Conservation (phyloP, 2,113 vertebrate genomes). For the Coptodon bakossiorum region DNA sequence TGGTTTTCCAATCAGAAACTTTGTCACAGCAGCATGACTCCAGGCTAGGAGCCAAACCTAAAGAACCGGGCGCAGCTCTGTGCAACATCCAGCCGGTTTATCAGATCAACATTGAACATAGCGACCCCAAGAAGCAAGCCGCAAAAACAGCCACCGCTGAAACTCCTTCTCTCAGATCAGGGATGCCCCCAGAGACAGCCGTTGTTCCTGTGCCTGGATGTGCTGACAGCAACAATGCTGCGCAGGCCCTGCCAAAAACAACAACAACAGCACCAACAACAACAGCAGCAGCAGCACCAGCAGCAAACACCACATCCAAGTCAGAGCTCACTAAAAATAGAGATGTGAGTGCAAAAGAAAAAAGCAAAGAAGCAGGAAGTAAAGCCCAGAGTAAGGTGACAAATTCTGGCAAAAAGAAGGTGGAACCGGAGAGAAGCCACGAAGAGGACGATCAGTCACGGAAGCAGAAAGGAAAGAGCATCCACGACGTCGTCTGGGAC, state of each 20-base stretch:
- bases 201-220: conserved; percentile 6
- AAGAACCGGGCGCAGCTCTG: conserved; percentile 16
- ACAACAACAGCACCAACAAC: conserved; percentile 6
- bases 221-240: conserved; percentile 26
- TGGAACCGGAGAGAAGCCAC: conserved; percentile 30
- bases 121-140: conserved; percentile 23
- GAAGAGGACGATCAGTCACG: conserved; percentile 49
- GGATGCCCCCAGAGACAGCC: conserved; percentile 6
- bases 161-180: conserved; percentile 29
- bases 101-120: conserved; percentile 66
- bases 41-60: conserved; percentile 37
- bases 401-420: conserved; percentile 38
- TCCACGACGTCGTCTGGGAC: conserved; percentile 93
- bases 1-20: conserved; percentile 32
- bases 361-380: conserved; percentile 21
- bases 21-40: conserved; percentile 32
- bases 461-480: conserved; percentile 73
- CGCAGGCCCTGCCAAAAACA: background rate
- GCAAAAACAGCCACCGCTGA: conserved; percentile 13
- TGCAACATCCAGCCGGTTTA: conserved; percentile 63
- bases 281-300: background rate
- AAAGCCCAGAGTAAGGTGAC: conserved; percentile 55
- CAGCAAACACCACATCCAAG: conserved; percentile 45
- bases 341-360: background rate
- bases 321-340: background rate